Percentiles rank a stretch among this genome's conserved stretches.
phyloP scores from a whole-genome alignment of 2,888 invertebrate genomes.

The Subacronicta megacephala region DNA sequence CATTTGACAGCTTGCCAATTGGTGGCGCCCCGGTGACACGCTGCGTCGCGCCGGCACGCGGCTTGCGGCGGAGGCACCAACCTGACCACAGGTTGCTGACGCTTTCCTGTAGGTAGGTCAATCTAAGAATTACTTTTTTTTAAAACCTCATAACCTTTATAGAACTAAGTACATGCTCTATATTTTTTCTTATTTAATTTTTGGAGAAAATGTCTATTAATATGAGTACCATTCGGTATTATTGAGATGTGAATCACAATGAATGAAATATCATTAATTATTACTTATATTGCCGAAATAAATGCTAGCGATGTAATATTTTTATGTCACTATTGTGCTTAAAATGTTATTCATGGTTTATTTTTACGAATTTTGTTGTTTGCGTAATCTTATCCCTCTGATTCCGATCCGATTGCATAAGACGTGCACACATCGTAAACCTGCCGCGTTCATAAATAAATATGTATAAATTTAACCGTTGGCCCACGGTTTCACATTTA shows the following conservation, averaged over 20 bases:
- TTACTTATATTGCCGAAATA: conserved; percentile 4
- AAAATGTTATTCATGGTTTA: conserved; percentile 3
- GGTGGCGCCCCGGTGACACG: conserved; percentile 22
- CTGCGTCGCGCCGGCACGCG: neutral
- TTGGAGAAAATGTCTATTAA: conserved; percentile 3
- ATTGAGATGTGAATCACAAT: too few species aligned
- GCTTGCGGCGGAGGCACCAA: conserved; percentile 2
- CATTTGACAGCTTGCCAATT: conserved; percentile 67
- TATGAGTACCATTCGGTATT: too few species aligned
- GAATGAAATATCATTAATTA: too few species aligned
- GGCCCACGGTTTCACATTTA: too few species aligned
- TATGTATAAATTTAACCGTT: too few species aligned
- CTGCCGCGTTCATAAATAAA: too few species aligned
- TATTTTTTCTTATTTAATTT: conserved; percentile 2
- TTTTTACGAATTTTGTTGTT: too few species aligned
- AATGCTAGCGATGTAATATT: conserved; percentile 35
- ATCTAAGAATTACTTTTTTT: neutral
- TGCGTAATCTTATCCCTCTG: too few species aligned
- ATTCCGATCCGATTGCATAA: too few species aligned
- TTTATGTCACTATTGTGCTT: conserved; percentile 39
- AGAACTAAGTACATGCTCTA: too few species aligned
- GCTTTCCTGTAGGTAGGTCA: conserved; percentile 50
- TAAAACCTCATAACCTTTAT: too few species aligned
- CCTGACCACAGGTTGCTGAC: conserved; percentile 1
- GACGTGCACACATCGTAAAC: too few species aligned